Evolutionary conservation across 2,888 invertebrate species (phyloP), one percentile per base, ranked within the genome.

Genomic region (Dascillus cervinus): DNA sequence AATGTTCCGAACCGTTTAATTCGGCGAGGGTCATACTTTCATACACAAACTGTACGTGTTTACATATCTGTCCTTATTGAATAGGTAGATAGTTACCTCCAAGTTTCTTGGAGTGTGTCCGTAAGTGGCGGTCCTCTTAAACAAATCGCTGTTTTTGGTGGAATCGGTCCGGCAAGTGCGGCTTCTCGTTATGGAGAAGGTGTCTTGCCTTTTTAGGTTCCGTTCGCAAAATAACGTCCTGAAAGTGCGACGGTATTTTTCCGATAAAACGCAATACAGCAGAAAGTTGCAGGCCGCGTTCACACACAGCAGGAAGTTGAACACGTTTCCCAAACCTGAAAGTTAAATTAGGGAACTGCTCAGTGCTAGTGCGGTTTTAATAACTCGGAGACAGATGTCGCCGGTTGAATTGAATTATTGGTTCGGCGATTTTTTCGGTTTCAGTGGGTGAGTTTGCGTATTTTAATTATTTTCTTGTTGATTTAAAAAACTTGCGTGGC

Each of bases 221-320:
- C 58, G 49, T 10, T 51, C 48, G 46, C 58, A 60, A 39, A 63
- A 62, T 11, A 64, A 41, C 29, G 56, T 40, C 35, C 44, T 54
- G 43, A 64, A 63, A 9, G 79, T 81, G 45, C 71, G 70, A 23
- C 83, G 68, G 62, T 83, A 85, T 51, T 81, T 79, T 53, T 79
- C 78, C 43, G 81, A 82, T 55, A 87, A 73, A 24, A 79, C 77
- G 47, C 83, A 83, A 58, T 85, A 86, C 37, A 86, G 67, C 45
- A 86, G 66, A 62, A 86, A 86, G 65, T 86, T 86, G 26, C 76
- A 75, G 0, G 84, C 77, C 4, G 83, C 79, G 64, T 85, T 84
- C 33, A 84, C 64, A 34, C 77, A 73, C 11, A 79, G 70, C 33
- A 85, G 64, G 24, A 82, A 67, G 57, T 86, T 85, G 56, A 77